phyloP scores from a whole-genome alignment of 1,140 invertebrate species.

The Aphis craccivora region DNA sequence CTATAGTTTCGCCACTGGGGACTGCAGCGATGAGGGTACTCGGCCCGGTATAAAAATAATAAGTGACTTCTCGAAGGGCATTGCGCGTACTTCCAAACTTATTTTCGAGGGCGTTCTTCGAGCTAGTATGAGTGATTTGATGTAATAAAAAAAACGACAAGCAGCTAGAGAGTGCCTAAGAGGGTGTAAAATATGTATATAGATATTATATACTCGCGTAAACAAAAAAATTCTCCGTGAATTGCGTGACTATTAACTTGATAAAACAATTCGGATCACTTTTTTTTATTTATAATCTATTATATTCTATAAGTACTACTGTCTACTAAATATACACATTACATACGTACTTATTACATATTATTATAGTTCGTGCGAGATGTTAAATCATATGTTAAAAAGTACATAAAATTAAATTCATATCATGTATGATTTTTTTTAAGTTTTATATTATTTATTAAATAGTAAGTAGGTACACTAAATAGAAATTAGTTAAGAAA shows the following conservation, averaged over 20 bases:
- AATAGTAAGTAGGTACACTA: no score
- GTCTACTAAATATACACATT: not conserved
- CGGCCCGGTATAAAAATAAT: not conserved
- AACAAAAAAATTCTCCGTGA: not conserved
- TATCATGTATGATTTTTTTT: not conserved
- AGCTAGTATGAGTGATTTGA: not conserved
- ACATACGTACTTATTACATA: not conserved
- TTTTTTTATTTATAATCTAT: not conserved
- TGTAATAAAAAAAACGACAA: constrained; percentile 1
- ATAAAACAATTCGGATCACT: constrained; percentile 12
- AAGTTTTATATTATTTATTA: not conserved
- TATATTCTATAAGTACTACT: not conserved
- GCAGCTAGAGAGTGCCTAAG: not conserved
- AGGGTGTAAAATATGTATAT: not conserved
- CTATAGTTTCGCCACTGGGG: not conserved
- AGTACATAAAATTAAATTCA: not conserved
- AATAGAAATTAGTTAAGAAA: not conserved
- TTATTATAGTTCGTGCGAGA: not conserved
- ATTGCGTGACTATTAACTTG: constrained; percentile 25
- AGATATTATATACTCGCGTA: not conserved
- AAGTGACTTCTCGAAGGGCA: not conserved
- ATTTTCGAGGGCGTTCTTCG: not conserved
- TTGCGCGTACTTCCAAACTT: not conserved
- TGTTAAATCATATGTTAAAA: not conserved
- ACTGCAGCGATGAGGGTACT: not conserved